These are phyloP conservation scores for Cyprinodon tularosa DNA, from an alignment of 2,113 vertebrate genomes.

Conservation along the genomic window DNA sequence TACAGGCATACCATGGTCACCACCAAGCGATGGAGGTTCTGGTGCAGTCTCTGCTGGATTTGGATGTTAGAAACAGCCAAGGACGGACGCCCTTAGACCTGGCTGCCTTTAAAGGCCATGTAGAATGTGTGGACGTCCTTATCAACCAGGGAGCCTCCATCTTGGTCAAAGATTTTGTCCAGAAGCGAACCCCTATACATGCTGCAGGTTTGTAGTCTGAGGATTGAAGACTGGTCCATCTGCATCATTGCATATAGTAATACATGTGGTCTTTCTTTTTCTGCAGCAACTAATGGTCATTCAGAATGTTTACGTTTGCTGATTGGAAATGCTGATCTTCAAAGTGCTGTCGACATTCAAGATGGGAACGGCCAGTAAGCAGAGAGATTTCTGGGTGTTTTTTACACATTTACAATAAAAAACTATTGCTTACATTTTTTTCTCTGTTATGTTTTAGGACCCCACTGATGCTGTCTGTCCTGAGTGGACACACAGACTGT, in stretches of 20 bases:
- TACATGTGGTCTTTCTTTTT: not conserved
- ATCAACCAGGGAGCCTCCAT: conserved; percentile 98
- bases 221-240: not conserved
- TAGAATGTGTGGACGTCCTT: conserved; percentile 97
- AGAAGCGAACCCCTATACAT: conserved; percentile 96
- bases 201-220: conserved; percentile 85
- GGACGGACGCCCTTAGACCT: conserved; percentile 95
- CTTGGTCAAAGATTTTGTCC: conserved; percentile 93
- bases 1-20: conserved; percentile 96
- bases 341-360: conserved; percentile 93
- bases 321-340: conserved; percentile 94
- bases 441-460: conserved; percentile 79
- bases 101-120: conserved; percentile 95
- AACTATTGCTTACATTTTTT: conserved; percentile 1
- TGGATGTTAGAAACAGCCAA: conserved; percentile 93
- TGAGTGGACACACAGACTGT: conserved; percentile 96
- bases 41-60: conserved; percentile 95
- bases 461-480: conserved; percentile 95
- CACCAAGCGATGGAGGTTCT: conserved; percentile 96
- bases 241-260: not conserved
- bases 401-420: not conserved
- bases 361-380: conserved; percentile 98
- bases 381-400: not conserved
- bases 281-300: conserved; percentile 93
- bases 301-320: conserved; percentile 95